Conservation (phyloP, 2,888 invertebrate genomes). For the Drosophila anceps region DNA sequence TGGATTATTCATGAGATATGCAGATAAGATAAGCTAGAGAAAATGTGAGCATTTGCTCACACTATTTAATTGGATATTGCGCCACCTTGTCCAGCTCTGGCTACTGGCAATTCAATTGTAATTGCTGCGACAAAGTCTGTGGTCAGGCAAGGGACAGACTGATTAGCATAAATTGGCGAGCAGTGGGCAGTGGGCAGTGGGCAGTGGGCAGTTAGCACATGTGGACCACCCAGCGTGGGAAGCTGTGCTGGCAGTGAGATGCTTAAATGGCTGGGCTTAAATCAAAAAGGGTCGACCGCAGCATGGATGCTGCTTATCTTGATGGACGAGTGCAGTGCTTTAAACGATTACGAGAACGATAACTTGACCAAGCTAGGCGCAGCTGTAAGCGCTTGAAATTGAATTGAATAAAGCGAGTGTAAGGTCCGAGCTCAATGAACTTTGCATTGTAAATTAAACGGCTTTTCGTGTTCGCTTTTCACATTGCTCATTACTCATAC, state of each 20-base stretch:
- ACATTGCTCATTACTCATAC: constrained; percentile 52
- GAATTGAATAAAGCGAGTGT: constrained; percentile 45
- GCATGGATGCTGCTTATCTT: constrained; percentile 46
- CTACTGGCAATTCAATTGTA: constrained; percentile 50
- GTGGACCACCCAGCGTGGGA: constrained; percentile 38
- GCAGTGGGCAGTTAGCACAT: constrained; percentile 42
- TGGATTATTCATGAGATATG: constrained; percentile 63
- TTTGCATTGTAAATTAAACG: constrained; percentile 23
- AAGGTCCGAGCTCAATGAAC: constrained; percentile 50
- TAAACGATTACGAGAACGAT: constrained; percentile 51
- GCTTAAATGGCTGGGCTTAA: constrained; percentile 32
- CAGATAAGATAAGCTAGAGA: constrained; percentile 9
- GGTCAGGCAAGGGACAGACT: constrained; percentile 36
- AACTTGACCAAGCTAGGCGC: constrained; percentile 5
- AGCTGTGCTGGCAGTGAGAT: neutral
- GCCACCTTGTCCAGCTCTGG: constrained; percentile 36
- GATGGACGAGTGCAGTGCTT: constrained; percentile 62
- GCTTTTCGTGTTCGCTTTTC: neutral
- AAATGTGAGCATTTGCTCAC: constrained; percentile 5
- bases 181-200: constrained; percentile 24
- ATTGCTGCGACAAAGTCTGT: constrained; percentile 17
- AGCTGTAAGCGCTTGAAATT: neutral
- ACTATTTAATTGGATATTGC: constrained; percentile 58
- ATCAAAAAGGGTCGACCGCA: constrained; percentile 73
- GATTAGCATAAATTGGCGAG: constrained; percentile 70